A percentile compares a stretch with the other conserved stretches of the same genome.
These are phyloP conservation scores for Elanus axillaris DNA, from an alignment of 2,113 vertebrate genomes.

Conservation along the genomic window DNA sequence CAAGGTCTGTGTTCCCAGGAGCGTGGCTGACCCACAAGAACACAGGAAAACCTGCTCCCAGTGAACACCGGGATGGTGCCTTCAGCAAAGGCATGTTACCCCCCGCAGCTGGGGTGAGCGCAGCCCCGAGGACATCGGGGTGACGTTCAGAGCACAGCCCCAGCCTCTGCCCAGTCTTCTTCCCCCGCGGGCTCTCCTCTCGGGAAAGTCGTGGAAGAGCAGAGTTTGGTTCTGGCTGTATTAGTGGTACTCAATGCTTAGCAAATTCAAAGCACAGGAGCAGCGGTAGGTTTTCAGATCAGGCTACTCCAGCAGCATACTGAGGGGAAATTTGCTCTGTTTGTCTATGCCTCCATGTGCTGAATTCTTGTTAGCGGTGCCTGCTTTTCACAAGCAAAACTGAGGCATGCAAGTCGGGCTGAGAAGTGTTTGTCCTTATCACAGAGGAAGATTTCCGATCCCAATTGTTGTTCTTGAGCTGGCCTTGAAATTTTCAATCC, in stretches of 20 bases:
- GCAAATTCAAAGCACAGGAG: neutral
- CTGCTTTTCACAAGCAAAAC: neutral
- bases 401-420: neutral
- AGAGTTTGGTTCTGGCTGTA: neutral
- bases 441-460: neutral
- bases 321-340: neutral
- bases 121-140: accelerated
- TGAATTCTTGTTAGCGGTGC: neutral
- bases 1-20: neutral
- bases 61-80: accelerated
- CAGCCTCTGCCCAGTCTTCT: neutral
- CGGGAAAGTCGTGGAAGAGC: neutral
- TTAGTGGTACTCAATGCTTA: neutral
- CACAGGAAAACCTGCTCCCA: neutral
- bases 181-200: neutral
- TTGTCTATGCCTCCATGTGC: accelerated
- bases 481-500: neutral
- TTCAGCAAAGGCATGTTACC: neutral
- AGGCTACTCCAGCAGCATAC: neutral
- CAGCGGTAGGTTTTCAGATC: neutral
- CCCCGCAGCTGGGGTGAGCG: neutral
- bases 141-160: neutral
- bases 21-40: neutral
- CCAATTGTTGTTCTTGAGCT: neutral
- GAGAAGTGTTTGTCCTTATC: neutral